Base-by-base conservation (phyloP, 2,888 invertebrate genomes). In the Galeopsomyia nigrocyanea region DNA sequence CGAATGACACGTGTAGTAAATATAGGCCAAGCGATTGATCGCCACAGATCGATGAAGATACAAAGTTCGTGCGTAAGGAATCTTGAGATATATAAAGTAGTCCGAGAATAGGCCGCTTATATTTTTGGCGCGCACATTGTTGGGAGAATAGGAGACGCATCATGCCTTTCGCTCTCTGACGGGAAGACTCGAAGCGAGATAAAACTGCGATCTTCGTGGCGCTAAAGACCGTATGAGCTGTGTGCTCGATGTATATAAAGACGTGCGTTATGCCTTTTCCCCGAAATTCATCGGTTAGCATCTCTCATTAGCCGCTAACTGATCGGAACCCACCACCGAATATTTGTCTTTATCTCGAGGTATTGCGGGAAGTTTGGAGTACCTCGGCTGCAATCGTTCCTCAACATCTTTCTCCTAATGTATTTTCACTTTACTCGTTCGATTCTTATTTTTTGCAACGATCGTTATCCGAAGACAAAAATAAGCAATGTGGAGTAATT, bases 241-340 rank as follows among this genome's bases (percentile, higher is more conserved):
- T n/a, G n/a, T n/a, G n/a, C 31, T 31, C 31, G 31, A 5, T 7
- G 31, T 31, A 31, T 31, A 31, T 31, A 31, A 31, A 31, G 31
- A 31, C 26, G 7, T 3, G 7, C 39, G 39, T 39, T 39, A 39
- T 66, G 67, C 57, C 58, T 49, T 72, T 63, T 74, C 72, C 78
- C 79, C 79, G 78, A 39, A 80, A 80, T 81, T 80, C 80, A 53
- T 17, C 60, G 19, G 7, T 3, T 10, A n/a, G 60, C 60, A 80
- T 80, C 79, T 78, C 81, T 81, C 80, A 81, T 81, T 81, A 81
- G 80, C 77, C 26, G 78, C 78, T 81, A 80, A 81, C 80, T 80
- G 81, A 81, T 81, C 78, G 80, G 76, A 80, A 75, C 71, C 17
- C 17, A 31, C 56, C 31, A 31, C n/a, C n/a, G n/a, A 31, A 31